These are phyloP conservation scores for Drosophila fungiperda DNA, from an alignment of 2,888 invertebrate genomes.

Conservation along the genomic window DNA sequence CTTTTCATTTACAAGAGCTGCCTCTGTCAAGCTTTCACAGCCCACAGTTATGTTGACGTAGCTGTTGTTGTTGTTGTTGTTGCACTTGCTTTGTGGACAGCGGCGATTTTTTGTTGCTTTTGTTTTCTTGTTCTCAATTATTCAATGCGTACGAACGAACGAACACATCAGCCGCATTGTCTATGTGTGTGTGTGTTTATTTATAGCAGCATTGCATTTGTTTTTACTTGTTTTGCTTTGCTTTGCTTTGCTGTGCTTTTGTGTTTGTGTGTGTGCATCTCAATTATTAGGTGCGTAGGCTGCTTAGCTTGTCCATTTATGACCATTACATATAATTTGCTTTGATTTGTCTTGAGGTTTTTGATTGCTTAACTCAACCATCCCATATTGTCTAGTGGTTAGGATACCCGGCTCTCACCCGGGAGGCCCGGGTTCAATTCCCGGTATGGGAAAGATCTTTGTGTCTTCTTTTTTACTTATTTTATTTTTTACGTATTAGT, in stretches of 20 bases:
- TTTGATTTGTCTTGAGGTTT: constrained; percentile 2
- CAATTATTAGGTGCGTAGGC: constrained; percentile 33
- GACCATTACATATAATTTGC: constrained; percentile 1
- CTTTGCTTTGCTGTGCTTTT: not conserved
- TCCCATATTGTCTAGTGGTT: constrained; percentile 74
- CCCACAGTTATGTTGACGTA: constrained; percentile 31
- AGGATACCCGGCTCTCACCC: constrained; percentile 72
- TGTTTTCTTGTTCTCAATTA: constrained; percentile 48
- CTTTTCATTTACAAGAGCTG: constrained; percentile 1
- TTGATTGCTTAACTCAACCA: rapidly evolving
- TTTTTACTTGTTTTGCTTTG: constrained; percentile 5
- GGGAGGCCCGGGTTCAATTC: constrained; percentile 71
- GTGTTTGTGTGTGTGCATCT: constrained; percentile 29
- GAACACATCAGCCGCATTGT: constrained; percentile 10
- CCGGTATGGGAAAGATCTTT: constrained; percentile 60
- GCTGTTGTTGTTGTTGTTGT: constrained; percentile 19
- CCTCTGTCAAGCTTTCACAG: constrained; percentile 48
- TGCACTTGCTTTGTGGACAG: constrained; percentile 35
- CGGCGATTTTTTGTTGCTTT: constrained; percentile 38
- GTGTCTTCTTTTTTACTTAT: not conserved
- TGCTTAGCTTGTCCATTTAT: constrained; percentile 15
- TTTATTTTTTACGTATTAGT: constrained; percentile 6
- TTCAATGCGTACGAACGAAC: constrained; percentile 33
- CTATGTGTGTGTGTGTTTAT: constrained; percentile 14
- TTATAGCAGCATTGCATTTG: constrained; percentile 18